Evolutionary conservation across 2,888 invertebrate species (phyloP).

Genomic region (Apomyelois bistriatella): DNA sequence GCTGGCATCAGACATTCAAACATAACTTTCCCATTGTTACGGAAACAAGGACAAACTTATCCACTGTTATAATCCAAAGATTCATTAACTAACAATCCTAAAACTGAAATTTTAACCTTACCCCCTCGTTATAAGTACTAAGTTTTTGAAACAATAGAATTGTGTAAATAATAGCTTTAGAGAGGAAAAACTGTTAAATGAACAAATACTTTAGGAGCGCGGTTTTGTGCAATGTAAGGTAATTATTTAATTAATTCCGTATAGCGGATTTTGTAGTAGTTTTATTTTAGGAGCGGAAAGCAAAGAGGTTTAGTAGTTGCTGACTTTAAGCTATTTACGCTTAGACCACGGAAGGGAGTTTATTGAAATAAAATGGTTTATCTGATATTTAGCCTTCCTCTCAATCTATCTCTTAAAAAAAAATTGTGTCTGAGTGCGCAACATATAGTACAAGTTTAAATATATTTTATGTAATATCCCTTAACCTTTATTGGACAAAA

Average conservation of each 20-base stretch:
- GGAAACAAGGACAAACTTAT: constrained; percentile 4
- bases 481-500: too few species aligned
- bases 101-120: neutral
- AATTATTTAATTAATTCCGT: neutral
- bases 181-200: constrained; percentile 6
- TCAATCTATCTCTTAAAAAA: too few species aligned
- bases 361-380: too few species aligned
- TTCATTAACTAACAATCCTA: constrained; percentile 3
- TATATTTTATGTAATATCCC: too few species aligned
- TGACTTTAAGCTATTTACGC: too few species aligned
- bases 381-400: too few species aligned
- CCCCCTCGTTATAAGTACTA: neutral
- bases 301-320: too few species aligned
- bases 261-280: neutral
- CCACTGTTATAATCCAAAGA: constrained; percentile 5
- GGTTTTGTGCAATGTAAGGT: neutral
- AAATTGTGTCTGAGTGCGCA: too few species aligned
- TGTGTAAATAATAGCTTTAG: neutral
- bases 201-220: constrained; percentile 1
- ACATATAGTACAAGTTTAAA: too few species aligned
- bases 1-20: neutral
- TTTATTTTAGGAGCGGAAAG: neutral
- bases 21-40: constrained; percentile 4
- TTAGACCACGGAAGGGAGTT: too few species aligned
- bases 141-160: constrained; percentile 2